Conservation (phyloP, 2,113 vertebrate species). For the Hydropotes inermis region DNA sequence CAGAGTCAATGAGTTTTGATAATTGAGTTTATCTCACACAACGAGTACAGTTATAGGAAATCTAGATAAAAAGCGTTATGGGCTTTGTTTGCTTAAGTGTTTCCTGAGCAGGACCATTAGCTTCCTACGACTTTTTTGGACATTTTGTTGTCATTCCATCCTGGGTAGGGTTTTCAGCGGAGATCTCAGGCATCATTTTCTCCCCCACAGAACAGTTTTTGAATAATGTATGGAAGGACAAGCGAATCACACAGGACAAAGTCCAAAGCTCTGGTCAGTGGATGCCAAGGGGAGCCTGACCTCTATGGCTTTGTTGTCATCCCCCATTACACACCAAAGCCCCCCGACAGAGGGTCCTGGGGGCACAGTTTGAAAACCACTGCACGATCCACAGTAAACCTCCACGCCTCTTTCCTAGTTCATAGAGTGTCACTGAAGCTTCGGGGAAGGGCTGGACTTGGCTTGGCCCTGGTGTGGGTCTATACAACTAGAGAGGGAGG, state of each 20-base stretch:
- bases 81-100: constrained; percentile 34
- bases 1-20: constrained; percentile 55
- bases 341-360: neutral
- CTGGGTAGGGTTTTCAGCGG: neutral
- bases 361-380: neutral
- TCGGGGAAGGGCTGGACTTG: neutral
- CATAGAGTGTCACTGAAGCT: neutral
- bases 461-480: neutral
- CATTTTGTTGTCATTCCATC: neutral
- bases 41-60: constrained; percentile 50
- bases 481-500: no score
- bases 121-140: neutral
- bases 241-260: neutral
- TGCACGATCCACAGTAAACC: accelerated
- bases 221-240: neutral
- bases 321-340: accelerated
- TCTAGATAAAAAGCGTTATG: constrained; percentile 7
- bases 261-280: neutral
- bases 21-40: constrained; percentile 53
- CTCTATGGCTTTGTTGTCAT: neutral
- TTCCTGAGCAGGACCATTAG: constrained; percentile 49
- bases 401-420: accelerated
- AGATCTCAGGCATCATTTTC: neutral
- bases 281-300: no score
- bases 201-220: neutral